Percentiles rank a stretch among this genome's conserved stretches.
phyloP scores from a whole-genome alignment of 92 coral and sea anemone species.

The Umimayanthus kanabou region DNA sequence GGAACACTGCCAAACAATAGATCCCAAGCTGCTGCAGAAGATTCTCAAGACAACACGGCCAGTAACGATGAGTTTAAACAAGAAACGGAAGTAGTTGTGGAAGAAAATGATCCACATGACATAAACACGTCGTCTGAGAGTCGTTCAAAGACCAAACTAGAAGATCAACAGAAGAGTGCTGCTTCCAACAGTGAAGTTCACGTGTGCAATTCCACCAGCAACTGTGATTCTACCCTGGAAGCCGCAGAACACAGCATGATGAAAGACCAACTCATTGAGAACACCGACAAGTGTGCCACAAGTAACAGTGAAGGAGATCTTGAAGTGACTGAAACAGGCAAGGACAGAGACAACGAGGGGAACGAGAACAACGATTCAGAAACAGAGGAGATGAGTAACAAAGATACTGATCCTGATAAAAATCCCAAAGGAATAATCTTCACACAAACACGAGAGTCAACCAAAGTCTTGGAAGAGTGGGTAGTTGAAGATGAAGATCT shows the following conservation, averaged over 20 bases:
- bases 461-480: conserved; percentile 79
- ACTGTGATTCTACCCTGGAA: background rate
- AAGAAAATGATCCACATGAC: no score
- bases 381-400: background rate
- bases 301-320: background rate
- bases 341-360: background rate
- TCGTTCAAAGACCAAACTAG: no score
- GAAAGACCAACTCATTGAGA: background rate
- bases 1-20: background rate
- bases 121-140: no score
- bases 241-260: no score
- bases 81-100: no score
- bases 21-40: no score
- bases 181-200: no score
- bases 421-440: conserved; percentile 86
- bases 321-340: background rate
- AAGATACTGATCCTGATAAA: background rate
- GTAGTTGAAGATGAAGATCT: conserved; percentile 64
- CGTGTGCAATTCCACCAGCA: no score
- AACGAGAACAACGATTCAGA: background rate
- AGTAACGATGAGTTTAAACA: no score
- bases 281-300: background rate
- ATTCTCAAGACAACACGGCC: no score
- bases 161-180: no score
- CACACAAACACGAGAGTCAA: conserved; percentile 82